phyloP scores from a whole-genome alignment of 1,140 invertebrate species.

The Drosophila obscura region DNA sequence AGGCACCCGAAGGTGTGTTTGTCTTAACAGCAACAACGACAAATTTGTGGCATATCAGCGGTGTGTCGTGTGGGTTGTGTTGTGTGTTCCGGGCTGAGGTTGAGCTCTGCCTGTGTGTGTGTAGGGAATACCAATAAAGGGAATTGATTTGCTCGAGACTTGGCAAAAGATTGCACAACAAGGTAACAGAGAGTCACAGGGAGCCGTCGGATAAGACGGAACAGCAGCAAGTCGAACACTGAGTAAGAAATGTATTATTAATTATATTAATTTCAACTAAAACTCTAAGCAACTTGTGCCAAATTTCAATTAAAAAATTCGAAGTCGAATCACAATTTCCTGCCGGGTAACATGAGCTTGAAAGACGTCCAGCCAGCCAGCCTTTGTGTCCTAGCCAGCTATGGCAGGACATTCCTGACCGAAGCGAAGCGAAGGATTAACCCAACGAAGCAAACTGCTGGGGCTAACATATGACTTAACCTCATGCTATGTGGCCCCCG shows the following conservation, averaged over 20 bases:
- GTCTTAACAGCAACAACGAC: constrained; percentile 61
- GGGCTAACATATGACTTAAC: constrained; percentile 13
- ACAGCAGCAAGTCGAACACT: too few relatives aligned
- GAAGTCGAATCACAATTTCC: too few relatives aligned
- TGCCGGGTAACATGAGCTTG: neutral
- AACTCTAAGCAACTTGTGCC: too few relatives aligned
- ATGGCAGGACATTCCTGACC: neutral
- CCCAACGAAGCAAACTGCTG: neutral
- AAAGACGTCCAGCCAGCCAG: too few relatives aligned
- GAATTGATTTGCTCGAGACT: constrained; percentile 72
- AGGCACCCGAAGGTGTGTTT: constrained; percentile 77
- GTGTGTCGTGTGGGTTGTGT: constrained; percentile 72
- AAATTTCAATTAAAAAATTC: too few relatives aligned
- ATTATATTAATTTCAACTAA: too few relatives aligned
- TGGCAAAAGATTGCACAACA: constrained; percentile 13
- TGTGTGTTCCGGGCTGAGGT: constrained; percentile 24
- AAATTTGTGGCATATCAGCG: constrained; percentile 81
- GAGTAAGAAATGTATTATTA: too few relatives aligned
- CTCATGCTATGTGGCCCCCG: constrained; percentile 22
- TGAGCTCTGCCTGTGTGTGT: too few relatives aligned
- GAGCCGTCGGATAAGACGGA: too few relatives aligned
- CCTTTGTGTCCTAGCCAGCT: too few relatives aligned
- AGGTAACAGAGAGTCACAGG: too few relatives aligned
- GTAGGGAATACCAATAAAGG: constrained; percentile 69
- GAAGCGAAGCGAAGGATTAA: constrained; percentile 39